Conservation (phyloP, 2,888 invertebrate genomes). For the Apocheima hispidaria region DNA sequence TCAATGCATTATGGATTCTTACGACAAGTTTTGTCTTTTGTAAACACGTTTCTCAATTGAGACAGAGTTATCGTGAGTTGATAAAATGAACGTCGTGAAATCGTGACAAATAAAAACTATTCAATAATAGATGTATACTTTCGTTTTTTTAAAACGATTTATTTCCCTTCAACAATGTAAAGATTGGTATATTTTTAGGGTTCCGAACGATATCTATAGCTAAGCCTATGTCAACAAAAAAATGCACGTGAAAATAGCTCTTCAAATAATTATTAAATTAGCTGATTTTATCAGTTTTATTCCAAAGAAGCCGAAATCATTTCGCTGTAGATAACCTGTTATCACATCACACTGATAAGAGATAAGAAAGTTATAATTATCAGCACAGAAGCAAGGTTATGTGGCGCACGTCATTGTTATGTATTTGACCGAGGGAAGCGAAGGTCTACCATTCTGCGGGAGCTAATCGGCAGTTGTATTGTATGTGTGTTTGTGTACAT, state of each 20-base stretch:
- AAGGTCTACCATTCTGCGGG: too few relatives aligned
- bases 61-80: conserved; percentile 5
- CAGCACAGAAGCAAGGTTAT: background rate
- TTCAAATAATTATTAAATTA: background rate
- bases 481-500: too few relatives aligned
- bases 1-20: too few relatives aligned
- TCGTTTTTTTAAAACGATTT: conserved; percentile 4
- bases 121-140: conserved; percentile 7
- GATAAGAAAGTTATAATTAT: background rate
- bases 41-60: background rate
- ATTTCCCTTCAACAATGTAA: background rate
- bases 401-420: background rate
- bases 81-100: conserved; percentile 4
- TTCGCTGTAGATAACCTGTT: background rate
- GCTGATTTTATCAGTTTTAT: background rate
- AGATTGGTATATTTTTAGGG: too few relatives aligned
- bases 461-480: too few relatives aligned
- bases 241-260: background rate
- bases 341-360: background rate
- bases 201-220: too few relatives aligned
- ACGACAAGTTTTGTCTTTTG: too few relatives aligned
- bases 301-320: background rate
- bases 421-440: too few relatives aligned
- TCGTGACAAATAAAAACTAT: conserved; percentile 11
- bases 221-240: too few relatives aligned